These are phyloP conservation scores for Tachina lurida DNA, from an alignment of 2,888 invertebrate species.

Conservation along the genomic window DNA sequence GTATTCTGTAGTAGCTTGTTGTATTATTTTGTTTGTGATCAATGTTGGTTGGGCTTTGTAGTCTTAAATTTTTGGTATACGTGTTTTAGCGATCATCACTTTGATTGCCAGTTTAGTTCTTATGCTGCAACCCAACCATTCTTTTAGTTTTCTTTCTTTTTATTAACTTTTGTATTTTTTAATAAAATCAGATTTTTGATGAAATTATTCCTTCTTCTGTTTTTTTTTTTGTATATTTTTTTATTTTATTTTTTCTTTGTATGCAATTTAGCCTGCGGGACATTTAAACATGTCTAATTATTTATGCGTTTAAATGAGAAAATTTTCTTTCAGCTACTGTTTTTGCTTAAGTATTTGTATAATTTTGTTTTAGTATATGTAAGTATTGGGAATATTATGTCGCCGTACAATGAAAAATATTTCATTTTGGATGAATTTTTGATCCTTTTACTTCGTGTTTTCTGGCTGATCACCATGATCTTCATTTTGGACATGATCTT, in stretches of 20 bases:
- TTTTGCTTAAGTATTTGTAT: constrained; percentile 47
- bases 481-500: constrained; percentile 68
- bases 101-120: constrained; percentile 69
- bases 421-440: constrained; percentile 68
- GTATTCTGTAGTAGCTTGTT: constrained; percentile 3
- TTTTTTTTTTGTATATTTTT: too few relatives aligned
- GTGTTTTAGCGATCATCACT: constrained; percentile 73
- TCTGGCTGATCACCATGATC: constrained; percentile 71
- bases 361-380: constrained; percentile 27
- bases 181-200: constrained; percentile 70
- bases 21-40: constrained; percentile 52
- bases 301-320: constrained; percentile 74
- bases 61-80: constrained; percentile 66
- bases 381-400: constrained; percentile 66
- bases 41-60: constrained; percentile 37
- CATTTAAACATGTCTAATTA: constrained; percentile 73
- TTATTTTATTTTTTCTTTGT: neutral
- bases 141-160: neutral
- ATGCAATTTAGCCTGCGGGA: constrained; percentile 70
- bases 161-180: constrained; percentile 38
- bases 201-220: constrained; percentile 59
- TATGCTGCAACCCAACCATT: constrained; percentile 22
- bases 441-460: constrained; percentile 70
- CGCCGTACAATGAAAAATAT: constrained; percentile 70
- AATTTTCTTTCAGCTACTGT: constrained; percentile 69